Base-by-base conservation (phyloP, 2,797 vertebrate species). In the Artibeus lituratus region DNA sequence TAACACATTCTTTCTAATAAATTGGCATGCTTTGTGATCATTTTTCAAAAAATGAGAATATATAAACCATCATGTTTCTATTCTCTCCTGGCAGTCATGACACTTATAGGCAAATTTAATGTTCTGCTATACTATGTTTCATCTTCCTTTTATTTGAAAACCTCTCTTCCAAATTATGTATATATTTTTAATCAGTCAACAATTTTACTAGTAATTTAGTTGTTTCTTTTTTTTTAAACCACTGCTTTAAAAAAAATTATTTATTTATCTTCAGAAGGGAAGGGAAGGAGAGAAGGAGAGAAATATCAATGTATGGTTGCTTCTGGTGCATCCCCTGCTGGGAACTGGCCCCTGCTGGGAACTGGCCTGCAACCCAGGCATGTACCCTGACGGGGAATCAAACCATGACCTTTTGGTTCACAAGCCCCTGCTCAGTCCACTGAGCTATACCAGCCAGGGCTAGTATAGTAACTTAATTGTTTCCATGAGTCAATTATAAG, bases 181-280 rank as follows among this genome's bases (percentile, higher is more conserved):
- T 88, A 29, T 94, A 87, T 84, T 67, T 89, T 93, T 80, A 88
- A 89, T 94, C 29, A 80, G 39, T 73, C 35, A 88, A 69, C 29
- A 80, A n/a, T 55, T 77, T 90, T 18, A 70, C 37, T 90, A 35
- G 26, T n/a, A n/a, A n/a, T n/a, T n/a, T n/a, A n/a, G n/a, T n/a
- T n/a, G n/a, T n/a, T n/a, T n/a, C n/a, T n/a, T n/a, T n/a, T n/a
- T n/a, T n/a, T n/a, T n/a, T n/a, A n/a, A n/a, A n/a, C n/a, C n/a
- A n/a, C n/a, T n/a, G n/a, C n/a, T n/a, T n/a, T n/a, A n/a, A n/a
- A n/a, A n/a, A n/a, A n/a, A n/a, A n/a, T n/a, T n/a, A n/a, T n/a
- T n/a, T n/a, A n/a, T n/a, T n/a, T n/a, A n/a, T n/a, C n/a, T n/a
- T n/a, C n/a, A n/a, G n/a, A n/a, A n/a, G n/a, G n/a, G n/a, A n/a